A percentile compares a stretch with the other conserved stretches of the same genome.
Evolutionary conservation across 2,888 invertebrate species (phyloP).

Genomic region (Andrena praecox): DNA sequence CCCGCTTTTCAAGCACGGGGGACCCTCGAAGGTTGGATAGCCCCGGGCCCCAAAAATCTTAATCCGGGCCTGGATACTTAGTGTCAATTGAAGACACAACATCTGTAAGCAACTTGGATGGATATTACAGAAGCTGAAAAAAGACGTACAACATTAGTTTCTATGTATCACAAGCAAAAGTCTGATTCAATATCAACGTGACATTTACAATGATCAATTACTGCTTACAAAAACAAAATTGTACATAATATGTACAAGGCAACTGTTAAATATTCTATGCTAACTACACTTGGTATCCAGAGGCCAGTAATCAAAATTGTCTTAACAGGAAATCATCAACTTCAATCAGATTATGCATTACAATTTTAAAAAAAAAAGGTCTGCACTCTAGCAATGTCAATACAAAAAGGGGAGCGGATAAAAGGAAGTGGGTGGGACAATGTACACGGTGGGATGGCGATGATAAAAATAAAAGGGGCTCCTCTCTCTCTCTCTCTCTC

Average conservation of each 20-base stretch:
- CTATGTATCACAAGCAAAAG: conserved; percentile 32
- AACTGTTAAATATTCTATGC: conserved; percentile 40
- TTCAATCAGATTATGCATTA: conserved; percentile 8
- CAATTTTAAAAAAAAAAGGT: conserved; percentile 15
- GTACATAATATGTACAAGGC: conserved; percentile 42
- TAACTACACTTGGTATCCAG: conserved; percentile 8
- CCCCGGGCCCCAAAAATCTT: too few species aligned
- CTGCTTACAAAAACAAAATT: conserved; percentile 27
- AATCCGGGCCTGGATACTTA: too few species aligned
- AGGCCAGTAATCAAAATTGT: conserved; percentile 55
- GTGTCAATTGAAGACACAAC: conserved; percentile 36
- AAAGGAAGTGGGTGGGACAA: conserved; percentile 24
- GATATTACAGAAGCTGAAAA: conserved; percentile 57
- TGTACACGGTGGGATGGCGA: not conserved
- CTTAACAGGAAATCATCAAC: conserved; percentile 4
- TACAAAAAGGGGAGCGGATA: conserved; percentile 10
- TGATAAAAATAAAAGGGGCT: conserved; percentile 6
- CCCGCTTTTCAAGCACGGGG: too few species aligned
- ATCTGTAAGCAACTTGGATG: not conserved
- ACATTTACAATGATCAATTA: conserved; percentile 48
- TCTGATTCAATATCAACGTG: conserved; percentile 14
- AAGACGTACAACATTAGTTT: conserved; percentile 48
- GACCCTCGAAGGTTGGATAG: too few species aligned
- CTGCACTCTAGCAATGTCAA: conserved; percentile 25
- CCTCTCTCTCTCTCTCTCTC: not conserved